Base-by-base conservation (phyloP, 2,113 vertebrate species). In the Rattus norvegicus region DNA sequence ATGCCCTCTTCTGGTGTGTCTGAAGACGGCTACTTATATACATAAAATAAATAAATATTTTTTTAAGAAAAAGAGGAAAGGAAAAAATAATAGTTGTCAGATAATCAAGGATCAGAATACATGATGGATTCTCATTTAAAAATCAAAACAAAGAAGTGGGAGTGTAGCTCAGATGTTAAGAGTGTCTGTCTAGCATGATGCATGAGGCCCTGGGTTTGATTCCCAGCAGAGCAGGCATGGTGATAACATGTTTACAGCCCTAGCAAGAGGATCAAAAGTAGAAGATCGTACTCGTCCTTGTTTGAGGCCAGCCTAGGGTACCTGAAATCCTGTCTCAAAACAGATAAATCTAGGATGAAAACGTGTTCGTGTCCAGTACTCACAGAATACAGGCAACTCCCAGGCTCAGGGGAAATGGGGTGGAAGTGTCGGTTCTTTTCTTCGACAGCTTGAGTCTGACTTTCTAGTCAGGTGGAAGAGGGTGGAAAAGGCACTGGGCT, bases 71-170 rank as follows among this genome's bases (percentile, higher is more conserved):
- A 43, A 43, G 3, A 43, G 43, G 8, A 76, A 95, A 84, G 95
- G 11, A 95, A 83, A 9, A 95, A 96, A 87, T 12, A 92, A 75
- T 5, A 92, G 49, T 4, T 91, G 77, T 1, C 20, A 70, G 79
- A 13, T 92, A 52, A 89, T 96, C 73, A 88, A 94, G 11, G 69
- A 87, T 83, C 85, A 91, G 4, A 88, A 95, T 80, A 54, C 30
- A 97, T 85, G 9, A 76, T 69, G 36, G 39, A 33, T 65, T 88
- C 84, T 76, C 30, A 83, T 84, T 47, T 47, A 89, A 91, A 92
- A 88, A 72, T 79, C 5, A 36, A 87, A 92, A 97, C 8, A 88
- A 87, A 49, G 30, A 52, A 54, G 20, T 39, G 7, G 33, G 33
- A 12, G 2, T 54, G 2, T 30, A 88, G 22, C 14, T 73, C 36